phyloP scores from a whole-genome alignment of 2,888 invertebrate species.

The Psylliodes chrysocephalus region DNA sequence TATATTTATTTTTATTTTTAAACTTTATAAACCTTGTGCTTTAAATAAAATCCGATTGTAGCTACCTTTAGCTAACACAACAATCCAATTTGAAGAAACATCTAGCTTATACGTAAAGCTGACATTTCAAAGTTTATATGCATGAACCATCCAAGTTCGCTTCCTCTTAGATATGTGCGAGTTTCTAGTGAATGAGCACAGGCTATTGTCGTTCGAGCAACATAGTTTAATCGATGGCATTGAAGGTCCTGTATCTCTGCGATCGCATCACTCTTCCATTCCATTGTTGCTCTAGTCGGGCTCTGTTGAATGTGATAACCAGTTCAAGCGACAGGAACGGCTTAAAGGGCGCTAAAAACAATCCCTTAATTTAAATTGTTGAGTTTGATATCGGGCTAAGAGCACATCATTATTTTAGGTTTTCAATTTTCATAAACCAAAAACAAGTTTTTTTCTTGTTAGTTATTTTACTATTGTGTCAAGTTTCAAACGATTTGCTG shows the following conservation, averaged over 20 bases:
- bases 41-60: no score
- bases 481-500: no score
- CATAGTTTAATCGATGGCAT: slow-evolving; percentile 30
- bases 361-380: no score
- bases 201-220: slow-evolving; percentile 22
- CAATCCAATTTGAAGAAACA: not conserved
- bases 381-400: no score
- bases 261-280: slow-evolving; percentile 29
- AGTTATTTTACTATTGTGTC: no score
- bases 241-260: slow-evolving; percentile 21
- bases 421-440: no score
- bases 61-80: no score
- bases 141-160: slow-evolving; percentile 9
- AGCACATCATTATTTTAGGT: no score
- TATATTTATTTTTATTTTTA: no score
- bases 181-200: slow-evolving; percentile 20
- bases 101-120: not conserved
- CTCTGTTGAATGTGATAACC: slow-evolving; percentile 38
- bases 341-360: no score
- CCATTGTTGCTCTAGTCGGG: slow-evolving; percentile 30
- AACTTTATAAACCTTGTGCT: no score
- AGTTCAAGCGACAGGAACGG: not conserved
- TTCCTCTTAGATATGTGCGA: slow-evolving; percentile 19
- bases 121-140: slow-evolving; percentile 5
- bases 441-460: no score